phyloP scores from a whole-genome alignment of 2,888 invertebrate species.

The Cremastobaeus sp. region DNA sequence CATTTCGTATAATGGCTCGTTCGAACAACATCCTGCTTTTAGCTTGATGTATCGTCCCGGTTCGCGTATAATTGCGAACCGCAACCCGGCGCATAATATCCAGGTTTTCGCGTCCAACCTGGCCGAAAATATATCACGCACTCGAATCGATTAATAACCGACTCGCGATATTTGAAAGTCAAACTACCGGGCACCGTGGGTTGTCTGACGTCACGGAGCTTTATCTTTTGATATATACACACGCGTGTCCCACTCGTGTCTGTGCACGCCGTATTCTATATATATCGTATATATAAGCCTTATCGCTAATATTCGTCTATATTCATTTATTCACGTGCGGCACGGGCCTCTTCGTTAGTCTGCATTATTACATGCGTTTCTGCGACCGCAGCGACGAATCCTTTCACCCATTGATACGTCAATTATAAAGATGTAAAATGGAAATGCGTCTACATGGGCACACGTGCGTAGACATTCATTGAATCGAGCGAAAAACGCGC shows the following conservation, averaged over 20 bases:
- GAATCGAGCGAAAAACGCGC: conserved; percentile 44
- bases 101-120: conserved; percentile 1
- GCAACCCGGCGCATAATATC: conserved; percentile 16
- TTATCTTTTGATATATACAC: conserved; percentile 45
- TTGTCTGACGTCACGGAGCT: conserved; percentile 31
- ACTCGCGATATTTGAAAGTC: conserved; percentile 22
- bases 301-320: conserved; percentile 50
- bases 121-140: conserved; percentile 7
- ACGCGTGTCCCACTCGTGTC: no score
- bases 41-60: conserved; percentile 1
- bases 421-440: conserved; percentile 63
- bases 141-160: conserved; percentile 28
- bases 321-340: conserved; percentile 48
- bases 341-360: conserved; percentile 40
- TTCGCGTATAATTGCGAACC: conserved; percentile 30
- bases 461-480: conserved; percentile 49
- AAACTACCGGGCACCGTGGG: conserved; percentile 13
- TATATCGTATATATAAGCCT: no score
- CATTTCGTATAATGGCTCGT: conserved; percentile 18
- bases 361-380: conserved; percentile 59
- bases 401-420: conserved; percentile 64
- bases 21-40: conserved; percentile 18
- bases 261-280: no score
- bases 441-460: conserved; percentile 61
- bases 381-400: conserved; percentile 55